These are phyloP conservation scores for Coracias cyanogaster DNA, from an alignment of 2,797 vertebrate species.

Conservation along the genomic window DNA sequence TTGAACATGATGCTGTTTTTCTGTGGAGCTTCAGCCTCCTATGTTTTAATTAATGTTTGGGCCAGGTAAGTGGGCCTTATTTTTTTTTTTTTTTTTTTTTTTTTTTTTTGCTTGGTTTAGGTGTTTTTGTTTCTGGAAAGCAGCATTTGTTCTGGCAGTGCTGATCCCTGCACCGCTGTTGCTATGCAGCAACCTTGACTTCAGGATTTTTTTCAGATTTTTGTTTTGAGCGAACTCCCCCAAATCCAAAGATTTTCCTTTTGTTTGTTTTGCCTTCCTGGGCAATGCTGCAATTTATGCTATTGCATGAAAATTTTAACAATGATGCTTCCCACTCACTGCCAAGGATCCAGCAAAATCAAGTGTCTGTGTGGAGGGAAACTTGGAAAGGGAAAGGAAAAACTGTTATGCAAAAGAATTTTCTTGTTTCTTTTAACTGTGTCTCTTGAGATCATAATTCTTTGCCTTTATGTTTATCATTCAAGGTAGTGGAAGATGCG, in stretches of 20 bases:
- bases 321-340: not conserved
- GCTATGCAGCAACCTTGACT: not conserved
- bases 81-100: not conserved
- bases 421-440: not conserved
- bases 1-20: not conserved
- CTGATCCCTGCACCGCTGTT: not conserved
- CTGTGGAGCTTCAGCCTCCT: not conserved
- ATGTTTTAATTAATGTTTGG: not conserved
- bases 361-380: not conserved
- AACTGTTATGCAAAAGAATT: not conserved
- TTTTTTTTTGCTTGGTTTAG: not conserved
- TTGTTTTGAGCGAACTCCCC: not conserved
- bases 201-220: not conserved
- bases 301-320: not conserved
- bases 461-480: slow-evolving; percentile 7
- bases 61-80: not conserved
- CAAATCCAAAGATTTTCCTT: not conserved
- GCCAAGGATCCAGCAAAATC: not conserved
- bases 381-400: not conserved
- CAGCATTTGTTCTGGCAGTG: not conserved
- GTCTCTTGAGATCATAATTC: slow-evolving; percentile 1
- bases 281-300: not conserved
- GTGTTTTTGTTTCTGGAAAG: not conserved
- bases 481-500: not conserved
- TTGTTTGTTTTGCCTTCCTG: not conserved